phyloP scores from a whole-genome alignment of 2,888 invertebrate species.

The Calephelis perditalis region DNA sequence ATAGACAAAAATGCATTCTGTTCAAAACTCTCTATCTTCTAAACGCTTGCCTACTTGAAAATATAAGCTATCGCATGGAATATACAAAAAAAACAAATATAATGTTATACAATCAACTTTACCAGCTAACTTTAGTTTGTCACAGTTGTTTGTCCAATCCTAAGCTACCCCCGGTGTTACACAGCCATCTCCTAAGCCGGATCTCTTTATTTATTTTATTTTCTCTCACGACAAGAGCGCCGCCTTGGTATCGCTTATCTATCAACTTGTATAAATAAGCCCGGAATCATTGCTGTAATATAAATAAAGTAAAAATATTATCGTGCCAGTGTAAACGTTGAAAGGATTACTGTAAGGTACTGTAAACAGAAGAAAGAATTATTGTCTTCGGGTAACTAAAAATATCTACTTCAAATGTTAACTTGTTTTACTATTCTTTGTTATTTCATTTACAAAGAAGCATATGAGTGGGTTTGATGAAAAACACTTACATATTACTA shows the following conservation, averaged over 20 bases:
- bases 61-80: no score
- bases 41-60: no score
- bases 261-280: constrained; percentile 64
- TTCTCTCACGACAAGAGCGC: constrained; percentile 60
- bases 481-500: no score
- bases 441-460: no score
- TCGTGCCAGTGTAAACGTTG: constrained; percentile 55
- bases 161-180: constrained; percentile 58
- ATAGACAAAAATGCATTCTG: no score
- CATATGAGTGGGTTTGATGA: no score
- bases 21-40: no score
- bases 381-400: constrained; percentile 24
- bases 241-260: constrained; percentile 63
- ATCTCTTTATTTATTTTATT: constrained; percentile 61
- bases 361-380: constrained; percentile 51
- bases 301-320: constrained; percentile 67
- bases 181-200: constrained; percentile 48
- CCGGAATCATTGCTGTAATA: constrained; percentile 55
- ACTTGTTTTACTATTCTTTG: no score
- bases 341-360: constrained; percentile 50
- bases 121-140: constrained; percentile 29
- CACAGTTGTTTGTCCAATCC: constrained; percentile 46
- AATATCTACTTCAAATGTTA: no score
- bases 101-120: constrained; percentile 28
- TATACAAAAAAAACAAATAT: constrained; percentile 8